Conservation (phyloP, 2,113 vertebrate species). For the Channa argus region DNA sequence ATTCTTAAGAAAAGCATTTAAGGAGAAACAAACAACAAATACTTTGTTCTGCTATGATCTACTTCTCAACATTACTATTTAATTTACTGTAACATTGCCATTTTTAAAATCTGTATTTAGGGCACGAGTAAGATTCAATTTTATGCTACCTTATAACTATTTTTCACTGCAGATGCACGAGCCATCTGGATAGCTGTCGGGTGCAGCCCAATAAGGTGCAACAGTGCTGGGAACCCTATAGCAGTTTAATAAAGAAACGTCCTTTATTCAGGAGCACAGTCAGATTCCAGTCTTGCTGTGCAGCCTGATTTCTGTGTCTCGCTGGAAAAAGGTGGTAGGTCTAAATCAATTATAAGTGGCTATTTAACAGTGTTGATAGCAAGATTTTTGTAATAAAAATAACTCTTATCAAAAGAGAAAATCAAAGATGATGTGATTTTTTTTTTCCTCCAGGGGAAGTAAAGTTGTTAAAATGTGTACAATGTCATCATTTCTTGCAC, state of each 20-base stretch:
- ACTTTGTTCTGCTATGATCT: not conserved
- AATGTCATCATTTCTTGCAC: slow-evolving; percentile 4
- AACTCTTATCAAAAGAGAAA: too few relatives aligned
- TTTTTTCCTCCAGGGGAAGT: not conserved
- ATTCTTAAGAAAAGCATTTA: not conserved
- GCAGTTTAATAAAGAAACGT: slow-evolving; percentile 38
- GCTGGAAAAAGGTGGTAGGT: slow-evolving; percentile 15
- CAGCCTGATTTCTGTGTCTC: slow-evolving; percentile 42
- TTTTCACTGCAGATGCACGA: slow-evolving; percentile 34
- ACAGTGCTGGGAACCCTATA: slow-evolving; percentile 42
- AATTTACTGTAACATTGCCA: slow-evolving; percentile 7
- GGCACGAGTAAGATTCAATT: slow-evolving; percentile 25
- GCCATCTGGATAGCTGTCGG: slow-evolving; percentile 51
- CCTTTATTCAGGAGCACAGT: not conserved
- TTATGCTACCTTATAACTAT: not conserved
- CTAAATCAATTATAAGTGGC: slow-evolving; percentile 47
- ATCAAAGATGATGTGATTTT: slow-evolving; percentile 26
- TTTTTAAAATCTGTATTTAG: slow-evolving; percentile 34
- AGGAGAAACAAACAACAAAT: not conserved
- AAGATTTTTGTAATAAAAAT: not conserved
- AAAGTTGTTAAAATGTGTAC: slow-evolving; percentile 33
- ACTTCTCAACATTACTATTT: not conserved
- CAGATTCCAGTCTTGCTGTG: slow-evolving; percentile 29
- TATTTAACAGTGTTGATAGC: slow-evolving; percentile 28
- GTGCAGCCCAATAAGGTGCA: slow-evolving; percentile 16